Evolutionary conservation across 2,113 vertebrate genomes (phyloP), one percentile per base, ranked within the genome.

Genomic region (Peromyscus polionotus): DNA sequence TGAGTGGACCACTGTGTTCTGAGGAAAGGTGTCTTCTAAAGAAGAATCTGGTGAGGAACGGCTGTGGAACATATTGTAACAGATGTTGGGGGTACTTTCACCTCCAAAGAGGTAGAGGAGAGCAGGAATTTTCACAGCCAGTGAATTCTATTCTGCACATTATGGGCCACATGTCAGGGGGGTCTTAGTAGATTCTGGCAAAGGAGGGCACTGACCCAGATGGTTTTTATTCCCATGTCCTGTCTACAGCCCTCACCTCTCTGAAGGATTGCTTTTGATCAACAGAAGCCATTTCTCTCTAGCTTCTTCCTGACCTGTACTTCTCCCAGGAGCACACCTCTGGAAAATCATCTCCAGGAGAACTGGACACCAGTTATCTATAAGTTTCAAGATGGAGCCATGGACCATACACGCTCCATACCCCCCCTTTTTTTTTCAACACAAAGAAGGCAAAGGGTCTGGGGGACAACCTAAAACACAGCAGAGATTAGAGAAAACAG

Each of bases 81-180:
- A 22, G 73, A n/a, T 36, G 79, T 11, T 5, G 0, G 13, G 36
- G 20, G 68, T 31, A 0, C 31, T 51, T 87, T 54, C 11, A 28
- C 33, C 51, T 70, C 65, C 77, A 24, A 0, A 63, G 65, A 59
- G 22, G 63, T 9, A 5, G 39, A 75, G 75, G 42, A 42, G 54
- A 7, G 1, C 61, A 31, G 31, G 36, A 31, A 26, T 33, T 3
- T 7, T 48, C 26, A 20, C 26, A 7, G 9, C 20, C 48, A 19
- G 12, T 14, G 48, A n/a, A n/a, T 2, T 8, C 3, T 9, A 0
- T 14, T 63, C 48, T 11, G 0, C 7, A 0, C 3, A 3, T 33
- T 0, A 0, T 8, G 42, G 28, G 5, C 39, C 17, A 4, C 13
- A 22, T 3, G 54, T 1, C 17, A 6, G 1, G 2, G 0, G 13